phyloP scores from a whole-genome alignment of 2,113 vertebrate species.

The Acrocephalus arundinaceus region DNA sequence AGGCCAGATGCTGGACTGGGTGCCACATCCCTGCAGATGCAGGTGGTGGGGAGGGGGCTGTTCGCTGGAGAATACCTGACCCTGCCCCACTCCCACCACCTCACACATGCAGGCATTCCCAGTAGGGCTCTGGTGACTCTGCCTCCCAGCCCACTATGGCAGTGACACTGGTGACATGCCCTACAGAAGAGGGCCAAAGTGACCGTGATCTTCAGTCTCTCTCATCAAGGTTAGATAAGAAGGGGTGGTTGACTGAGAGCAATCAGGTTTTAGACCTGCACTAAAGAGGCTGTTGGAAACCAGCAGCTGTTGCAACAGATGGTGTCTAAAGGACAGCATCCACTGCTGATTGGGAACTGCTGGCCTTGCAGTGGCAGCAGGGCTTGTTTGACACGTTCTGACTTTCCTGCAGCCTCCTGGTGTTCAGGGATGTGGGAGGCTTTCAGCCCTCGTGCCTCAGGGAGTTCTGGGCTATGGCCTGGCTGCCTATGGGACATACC shows the following conservation, averaged over 20 bases:
- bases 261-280: neutral
- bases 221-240: neutral
- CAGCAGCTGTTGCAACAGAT: conserved; percentile 57
- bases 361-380: neutral
- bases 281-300: conserved; percentile 16
- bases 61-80: neutral
- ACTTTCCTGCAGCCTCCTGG: neutral
- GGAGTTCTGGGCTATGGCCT: neutral
- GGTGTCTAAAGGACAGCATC: conserved; percentile 12
- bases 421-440: neutral
- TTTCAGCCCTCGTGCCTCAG: neutral
- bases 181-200: neutral
- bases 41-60: neutral
- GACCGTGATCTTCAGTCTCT: neutral
- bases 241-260: neutral
- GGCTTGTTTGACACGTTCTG: neutral
- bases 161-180: neutral
- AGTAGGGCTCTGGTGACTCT: neutral
- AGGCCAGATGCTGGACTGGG: neutral
- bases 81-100: neutral
- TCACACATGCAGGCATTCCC: rapidly evolving
- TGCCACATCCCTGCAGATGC: neutral
- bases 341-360: neutral
- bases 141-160: neutral
- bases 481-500: neutral